Conservation (phyloP, 2,113 vertebrate species). For the Nothoprocta pentlandii region DNA sequence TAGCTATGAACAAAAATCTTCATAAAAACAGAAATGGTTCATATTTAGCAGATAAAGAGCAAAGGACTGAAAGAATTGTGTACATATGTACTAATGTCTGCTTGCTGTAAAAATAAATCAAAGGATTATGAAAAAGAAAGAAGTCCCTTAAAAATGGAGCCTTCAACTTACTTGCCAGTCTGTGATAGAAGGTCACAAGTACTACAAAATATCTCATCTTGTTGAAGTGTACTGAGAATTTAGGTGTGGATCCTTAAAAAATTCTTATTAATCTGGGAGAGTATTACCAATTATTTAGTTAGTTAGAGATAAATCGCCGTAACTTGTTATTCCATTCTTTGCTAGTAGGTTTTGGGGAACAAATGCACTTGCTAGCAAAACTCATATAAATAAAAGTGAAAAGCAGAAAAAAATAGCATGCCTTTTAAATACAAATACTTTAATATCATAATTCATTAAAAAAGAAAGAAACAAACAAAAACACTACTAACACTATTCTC, state of each 20-base stretch:
- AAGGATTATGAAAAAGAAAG: neutral
- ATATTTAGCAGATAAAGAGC: neutral
- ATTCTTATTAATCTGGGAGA: neutral
- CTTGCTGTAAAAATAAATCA: neutral
- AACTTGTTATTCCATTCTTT: neutral
- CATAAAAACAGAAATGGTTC: neutral
- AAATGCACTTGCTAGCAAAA: slow-evolving; percentile 22
- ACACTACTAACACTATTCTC: neutral
- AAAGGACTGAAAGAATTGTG: neutral
- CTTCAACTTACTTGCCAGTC: neutral
- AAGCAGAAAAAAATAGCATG: slow-evolving; percentile 14
- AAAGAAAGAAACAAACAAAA: neutral
- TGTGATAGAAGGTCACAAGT: neutral
- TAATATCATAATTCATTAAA: neutral
- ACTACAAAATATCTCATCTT: neutral
- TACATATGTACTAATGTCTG: neutral
- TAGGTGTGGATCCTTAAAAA: neutral
- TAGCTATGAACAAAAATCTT: neutral
- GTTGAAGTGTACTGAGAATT: neutral
- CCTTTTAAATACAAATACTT: slow-evolving; percentile 48
- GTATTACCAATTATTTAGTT: neutral
- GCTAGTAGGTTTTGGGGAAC: neutral
- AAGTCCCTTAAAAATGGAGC: neutral
- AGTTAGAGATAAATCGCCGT: neutral
- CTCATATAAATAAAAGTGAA: slow-evolving; percentile 65